Evolutionary conservation across 2,888 invertebrate genomes (phyloP), one percentile per base, ranked within the genome.

Genomic region (Eubasilissa splendida): DNA sequence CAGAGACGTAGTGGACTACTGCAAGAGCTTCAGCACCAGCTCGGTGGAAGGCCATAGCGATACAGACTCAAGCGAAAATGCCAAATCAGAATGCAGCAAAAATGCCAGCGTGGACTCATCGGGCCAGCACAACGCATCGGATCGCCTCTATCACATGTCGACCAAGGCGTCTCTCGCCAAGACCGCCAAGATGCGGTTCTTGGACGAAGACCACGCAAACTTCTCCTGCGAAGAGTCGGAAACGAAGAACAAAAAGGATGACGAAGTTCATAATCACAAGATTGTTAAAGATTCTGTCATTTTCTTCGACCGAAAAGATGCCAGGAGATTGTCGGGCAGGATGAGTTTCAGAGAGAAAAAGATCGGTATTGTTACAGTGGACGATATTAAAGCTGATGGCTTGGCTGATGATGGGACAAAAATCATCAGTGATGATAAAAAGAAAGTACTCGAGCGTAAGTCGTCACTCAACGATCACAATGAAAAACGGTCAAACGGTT

Each of bases 21-120:
- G 86, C 1, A 92, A 92, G 85, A 88, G 90, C 84, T 91, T 91
- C 84, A 93, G 93, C 85, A 92, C 92, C 9, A 93, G 93, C 84
- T 93, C 92, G 7, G 93, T 93, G 84, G 93, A 93, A 82, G 92
- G 92, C 56, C 93, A 92, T 85, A 93, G 93, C 85, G 93, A 93
- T 85, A 93, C 93, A 65, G 93, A 93, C 87, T 93, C 93, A 3
- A 82, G 82, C 54, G 89, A 93, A 82, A 92, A 91, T 83, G 92
- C 90, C 0, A 87, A 86, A 5, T 86, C 87, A 74, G 86, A 77
- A 50, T 14, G 53, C 12, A 77, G 87, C 2, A 82, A 85, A 52
- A 42, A 42, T 7, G 84, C 73, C 12, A 82, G 81, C 11, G 85
- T 84, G 0, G 83, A 88, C 33, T 87, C 86, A 11, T 89, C 90